A percentile compares a stretch with the other conserved stretches of the same genome.
Evolutionary conservation across 2,888 invertebrate genomes (phyloP).

Genomic region (Cordilura impudica): DNA sequence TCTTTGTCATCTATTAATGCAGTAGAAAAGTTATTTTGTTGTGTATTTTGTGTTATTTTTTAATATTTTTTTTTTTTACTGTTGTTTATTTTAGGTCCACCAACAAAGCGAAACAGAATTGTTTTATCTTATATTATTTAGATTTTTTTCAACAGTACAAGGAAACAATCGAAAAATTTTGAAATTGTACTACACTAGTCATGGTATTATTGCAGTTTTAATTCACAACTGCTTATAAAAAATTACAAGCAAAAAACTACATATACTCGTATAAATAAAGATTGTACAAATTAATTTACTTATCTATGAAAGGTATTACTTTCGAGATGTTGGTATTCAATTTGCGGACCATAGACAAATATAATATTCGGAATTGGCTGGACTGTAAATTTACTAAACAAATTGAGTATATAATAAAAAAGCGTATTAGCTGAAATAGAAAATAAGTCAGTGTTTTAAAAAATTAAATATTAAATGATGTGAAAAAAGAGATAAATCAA

Average conservation of each 20-base stretch:
- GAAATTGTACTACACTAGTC: neutral
- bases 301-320: too few relatives aligned
- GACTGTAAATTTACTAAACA: too few relatives aligned
- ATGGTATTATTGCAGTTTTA: neutral
- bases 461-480: too few relatives aligned
- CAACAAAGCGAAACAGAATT: slow-evolving; percentile 27
- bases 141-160: neutral
- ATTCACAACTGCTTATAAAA: neutral
- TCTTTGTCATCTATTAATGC: slow-evolving; percentile 23
- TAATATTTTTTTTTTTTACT: slow-evolving; percentile 38
- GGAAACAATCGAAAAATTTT: slow-evolving; percentile 28
- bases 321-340: too few relatives aligned
- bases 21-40: slow-evolving; percentile 38
- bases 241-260: neutral
- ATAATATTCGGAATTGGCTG: too few relatives aligned
- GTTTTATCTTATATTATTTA: slow-evolving; percentile 37
- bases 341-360: too few relatives aligned
- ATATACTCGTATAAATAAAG: neutral
- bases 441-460: too few relatives aligned
- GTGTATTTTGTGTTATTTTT: slow-evolving; percentile 14
- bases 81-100: slow-evolving; percentile 34
- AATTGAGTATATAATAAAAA: too few relatives aligned
- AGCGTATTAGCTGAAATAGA: too few relatives aligned
- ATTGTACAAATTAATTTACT: too few relatives aligned
- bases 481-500: too few relatives aligned